These are phyloP conservation scores for Lordiphosa andalusiaca DNA, from an alignment of 2,888 invertebrate species.

Conservation along the genomic window DNA sequence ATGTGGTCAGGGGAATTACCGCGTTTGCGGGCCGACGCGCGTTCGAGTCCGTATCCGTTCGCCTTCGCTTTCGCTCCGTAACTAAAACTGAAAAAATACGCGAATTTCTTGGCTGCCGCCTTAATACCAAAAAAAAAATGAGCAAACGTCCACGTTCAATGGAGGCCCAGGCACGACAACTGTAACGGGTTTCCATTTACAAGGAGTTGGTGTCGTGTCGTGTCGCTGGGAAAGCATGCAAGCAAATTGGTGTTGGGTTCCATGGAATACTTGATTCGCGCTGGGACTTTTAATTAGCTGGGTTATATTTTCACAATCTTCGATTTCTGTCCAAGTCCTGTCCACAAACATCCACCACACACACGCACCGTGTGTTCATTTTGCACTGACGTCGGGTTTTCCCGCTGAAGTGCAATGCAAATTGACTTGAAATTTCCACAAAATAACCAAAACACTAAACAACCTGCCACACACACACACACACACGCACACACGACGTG, in stretches of 20 bases:
- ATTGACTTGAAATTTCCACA: conserved; percentile 58
- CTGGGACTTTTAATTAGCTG: conserved; percentile 28
- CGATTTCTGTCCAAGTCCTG: neutral
- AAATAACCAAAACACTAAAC: conserved; percentile 52
- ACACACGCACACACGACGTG: conserved; percentile 19
- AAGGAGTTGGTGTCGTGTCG: conserved; percentile 38
- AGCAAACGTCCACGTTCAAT: conserved; percentile 37
- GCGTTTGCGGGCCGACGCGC: conserved; percentile 58
- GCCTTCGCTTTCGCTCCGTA: conserved; percentile 76
- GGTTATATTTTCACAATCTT: conserved; percentile 4
- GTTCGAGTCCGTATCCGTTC: conserved; percentile 80
- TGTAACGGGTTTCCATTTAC: conserved; percentile 72
- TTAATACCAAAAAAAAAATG: conserved; percentile 43
- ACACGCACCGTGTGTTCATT: no score
- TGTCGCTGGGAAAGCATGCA: conserved; percentile 51
- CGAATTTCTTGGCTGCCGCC: conserved; percentile 70
- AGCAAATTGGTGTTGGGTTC: conserved; percentile 62
- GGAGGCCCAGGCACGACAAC: conserved; percentile 50
- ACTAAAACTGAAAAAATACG: conserved; percentile 76
- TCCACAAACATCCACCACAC: conserved; percentile 5
- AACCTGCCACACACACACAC: conserved; percentile 22
- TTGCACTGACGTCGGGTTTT: conserved; percentile 32
- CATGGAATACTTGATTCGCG: conserved; percentile 48
- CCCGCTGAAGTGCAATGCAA: conserved; percentile 50
- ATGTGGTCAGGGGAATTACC: conserved; percentile 45